Evolutionary conservation across 2,797 vertebrate species (phyloP), one percentile per base, ranked within the genome.

Genomic region (Adrianichthys oophorus): DNA sequence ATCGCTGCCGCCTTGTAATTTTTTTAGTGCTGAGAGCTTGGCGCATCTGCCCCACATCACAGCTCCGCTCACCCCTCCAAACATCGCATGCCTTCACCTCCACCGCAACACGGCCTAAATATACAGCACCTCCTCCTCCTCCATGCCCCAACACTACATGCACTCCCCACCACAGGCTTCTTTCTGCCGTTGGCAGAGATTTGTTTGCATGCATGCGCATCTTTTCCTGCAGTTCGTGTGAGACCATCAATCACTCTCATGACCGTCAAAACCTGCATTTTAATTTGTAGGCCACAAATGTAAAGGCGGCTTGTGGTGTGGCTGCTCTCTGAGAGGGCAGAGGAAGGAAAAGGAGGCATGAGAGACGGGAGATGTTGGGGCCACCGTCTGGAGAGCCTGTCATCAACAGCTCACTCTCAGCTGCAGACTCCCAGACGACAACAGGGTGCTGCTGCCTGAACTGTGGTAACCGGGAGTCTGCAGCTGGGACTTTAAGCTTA

Each of bases 1-100:
- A 54, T 13, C 77, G 59, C 21, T 3, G 68, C 78, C 81, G 84
- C 87, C 88, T 86, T 89, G 74, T 90, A 90, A 91, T 69, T 89
- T 85, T 62, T 88, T 85, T 40, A 41, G 24, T 4, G 56, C n/a
- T 43, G 75, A 78, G 45, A 55, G 74, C 78, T 76, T 78, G 79
- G 76, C 72, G 73, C 77, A 68, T 71, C 64, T 55, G 56, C 46
- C 71, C 85, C 87, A 86, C 89, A 91, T 89, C 80, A 87, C 72
- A 90, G 78, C 67, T 62, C 66, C 66, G 70, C 75, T 83, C 82
- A 82, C 80, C 80, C 79, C 81, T 84, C 70, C 52, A 61, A 68
- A 62, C 53, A 68, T 61, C 0, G 65, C 59, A 62, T 62, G 65
- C 40, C 65, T 68, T 14, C 48, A 57, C 53, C 65, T 56, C 0